A percentile compares a stretch with the other conserved stretches of the same genome.
These are phyloP conservation scores for Lepus oiostolus DNA, from an alignment of 2,797 vertebrate species.

Conservation along the genomic window DNA sequence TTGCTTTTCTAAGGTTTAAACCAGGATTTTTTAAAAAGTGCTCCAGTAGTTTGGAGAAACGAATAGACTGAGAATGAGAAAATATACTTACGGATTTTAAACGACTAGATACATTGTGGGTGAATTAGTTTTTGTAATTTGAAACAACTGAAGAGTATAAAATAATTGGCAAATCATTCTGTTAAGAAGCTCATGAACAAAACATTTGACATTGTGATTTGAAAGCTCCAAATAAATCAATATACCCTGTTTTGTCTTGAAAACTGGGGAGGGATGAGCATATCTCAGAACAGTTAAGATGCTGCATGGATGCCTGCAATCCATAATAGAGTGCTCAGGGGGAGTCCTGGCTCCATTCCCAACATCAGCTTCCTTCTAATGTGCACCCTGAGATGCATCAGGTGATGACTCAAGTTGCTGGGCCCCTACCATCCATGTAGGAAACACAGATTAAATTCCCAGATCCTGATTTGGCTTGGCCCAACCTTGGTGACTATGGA, in stretches of 20 bases:
- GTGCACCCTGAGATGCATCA: too few relatives aligned
- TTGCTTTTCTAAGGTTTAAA: constrained; percentile 56
- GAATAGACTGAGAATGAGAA: neutral
- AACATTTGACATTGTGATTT: neutral
- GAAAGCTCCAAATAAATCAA: neutral
- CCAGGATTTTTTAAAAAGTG: neutral
- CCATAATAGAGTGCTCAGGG: too few relatives aligned
- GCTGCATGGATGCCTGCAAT: too few relatives aligned
- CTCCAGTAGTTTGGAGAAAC: neutral
- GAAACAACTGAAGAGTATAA: neutral
- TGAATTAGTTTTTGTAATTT: constrained; percentile 33
- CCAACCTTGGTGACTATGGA: too few relatives aligned
- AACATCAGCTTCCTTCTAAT: too few relatives aligned
- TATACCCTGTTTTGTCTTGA: neutral
- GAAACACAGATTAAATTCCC: too few relatives aligned
- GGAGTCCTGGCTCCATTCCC: too few relatives aligned
- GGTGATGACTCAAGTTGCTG: too few relatives aligned
- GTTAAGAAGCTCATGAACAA: constrained; percentile 5
- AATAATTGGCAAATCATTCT: constrained; percentile 1
- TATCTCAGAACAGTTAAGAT: too few relatives aligned
- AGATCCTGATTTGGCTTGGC: too few relatives aligned
- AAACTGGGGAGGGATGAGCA: neutral
- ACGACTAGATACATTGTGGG: neutral
- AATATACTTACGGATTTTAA: constrained; percentile 10
- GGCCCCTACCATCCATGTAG: too few relatives aligned